Evolutionary conservation across 2,113 vertebrate genomes (phyloP), one percentile per base, ranked within the genome.

Genomic region (Murina feae): DNA sequence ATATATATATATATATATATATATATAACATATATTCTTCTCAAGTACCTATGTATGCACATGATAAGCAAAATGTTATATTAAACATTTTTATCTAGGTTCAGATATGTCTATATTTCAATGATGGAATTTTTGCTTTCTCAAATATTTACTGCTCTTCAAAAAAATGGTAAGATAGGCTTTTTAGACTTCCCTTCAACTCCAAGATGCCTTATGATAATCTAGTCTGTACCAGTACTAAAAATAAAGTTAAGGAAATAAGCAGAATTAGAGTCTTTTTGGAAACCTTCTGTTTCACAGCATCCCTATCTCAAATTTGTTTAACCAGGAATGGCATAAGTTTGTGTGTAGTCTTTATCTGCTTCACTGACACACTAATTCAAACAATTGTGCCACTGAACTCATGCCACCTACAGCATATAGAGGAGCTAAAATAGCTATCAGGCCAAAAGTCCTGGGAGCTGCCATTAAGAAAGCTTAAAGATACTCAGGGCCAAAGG

Each of bases 291-390:
- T 32, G 30, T 86, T 90, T 95, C 37, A 74, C 12, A 63, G 60
- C 78, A 66, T 92, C 55, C 58, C 69, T 78, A 63, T 28, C n/a
- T 28, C 35, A 95, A 92, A 96, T 90, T 69, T 78, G 20, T 25
- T 91, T 91, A 72, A 55, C 44, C 13, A 6, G 16, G 4, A 66
- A 16, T 68, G 63, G 63, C 39, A n/a, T 91, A 66, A n/a, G 65
- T 81, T 49, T 91, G 25, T 60, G 10, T 71, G 39, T 30, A 84
- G 71, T 17, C 47, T 44, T 93, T 86, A 39, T 78, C 35, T 75
- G 49, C 89, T 85, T 87, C 51, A 16, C 4, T 72, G 39, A 89
- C 63, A 30, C 39, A 80, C 37, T 47, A 81, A 93, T 63, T 63
- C 3, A 74, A 87, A 87, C 72, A 51, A 74, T 66, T 79, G n/a